Conservation (phyloP, 2,888 invertebrate species). For the Pterostichus madidus region DNA sequence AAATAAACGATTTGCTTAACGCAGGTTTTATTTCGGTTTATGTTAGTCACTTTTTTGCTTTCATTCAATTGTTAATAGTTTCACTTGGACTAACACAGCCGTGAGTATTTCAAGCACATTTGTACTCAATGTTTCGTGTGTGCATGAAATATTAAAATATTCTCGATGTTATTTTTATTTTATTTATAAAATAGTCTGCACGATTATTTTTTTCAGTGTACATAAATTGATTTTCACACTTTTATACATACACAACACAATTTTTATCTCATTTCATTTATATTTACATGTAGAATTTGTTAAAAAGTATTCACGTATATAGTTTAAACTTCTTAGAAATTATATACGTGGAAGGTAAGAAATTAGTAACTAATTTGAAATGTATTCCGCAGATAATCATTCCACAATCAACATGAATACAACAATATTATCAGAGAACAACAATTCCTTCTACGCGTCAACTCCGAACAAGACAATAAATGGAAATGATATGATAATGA, state of each 20-base stretch:
- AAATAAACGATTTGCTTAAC: slow-evolving; percentile 74
- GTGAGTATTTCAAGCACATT: slow-evolving; percentile 58
- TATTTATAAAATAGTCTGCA: slow-evolving; percentile 7
- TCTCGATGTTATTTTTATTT: slow-evolving; percentile 34
- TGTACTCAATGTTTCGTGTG: slow-evolving; percentile 16
- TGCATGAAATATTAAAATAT: slow-evolving; percentile 46
- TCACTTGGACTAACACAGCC: slow-evolving; percentile 49
- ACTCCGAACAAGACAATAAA: slow-evolving; percentile 76
- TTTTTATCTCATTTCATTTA: slow-evolving; percentile 23
- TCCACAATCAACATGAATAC: slow-evolving; percentile 36
- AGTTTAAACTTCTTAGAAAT: too few species aligned
- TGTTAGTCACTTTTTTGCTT: slow-evolving; percentile 52
- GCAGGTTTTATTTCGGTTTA: slow-evolving; percentile 38
- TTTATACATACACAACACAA: slow-evolving; percentile 31
- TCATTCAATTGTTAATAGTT: slow-evolving; percentile 52
- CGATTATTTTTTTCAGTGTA: slow-evolving; percentile 31
- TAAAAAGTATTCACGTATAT: not conserved
- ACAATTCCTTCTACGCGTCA: slow-evolving; percentile 76
- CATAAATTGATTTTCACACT: slow-evolving; percentile 27
- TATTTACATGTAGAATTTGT: slow-evolving; percentile 8
- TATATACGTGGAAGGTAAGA: not conserved
- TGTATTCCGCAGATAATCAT: slow-evolving; percentile 68
- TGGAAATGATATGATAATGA: slow-evolving; percentile 75
- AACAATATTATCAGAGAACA: slow-evolving; percentile 71
- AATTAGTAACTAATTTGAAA: not conserved